phyloP scores from a whole-genome alignment of 2,797 vertebrate genomes.

The Loris lydekkerianus region DNA sequence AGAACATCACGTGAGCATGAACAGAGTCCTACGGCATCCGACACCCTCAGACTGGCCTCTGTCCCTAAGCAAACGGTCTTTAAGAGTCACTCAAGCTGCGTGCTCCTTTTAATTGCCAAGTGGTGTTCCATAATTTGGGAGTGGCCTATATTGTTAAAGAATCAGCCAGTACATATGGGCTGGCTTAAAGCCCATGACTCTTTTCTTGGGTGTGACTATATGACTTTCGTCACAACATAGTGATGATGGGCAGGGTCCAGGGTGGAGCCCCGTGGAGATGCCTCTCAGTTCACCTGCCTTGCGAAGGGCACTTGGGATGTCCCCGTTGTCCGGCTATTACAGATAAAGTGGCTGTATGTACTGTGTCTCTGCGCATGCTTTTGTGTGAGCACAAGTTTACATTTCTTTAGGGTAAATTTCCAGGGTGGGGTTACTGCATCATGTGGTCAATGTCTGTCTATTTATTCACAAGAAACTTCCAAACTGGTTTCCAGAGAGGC shows the following conservation, averaged over 20 bases:
- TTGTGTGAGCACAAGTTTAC: not conserved
- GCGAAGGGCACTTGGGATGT: not conserved
- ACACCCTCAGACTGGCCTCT: accelerated
- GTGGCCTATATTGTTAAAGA: not conserved
- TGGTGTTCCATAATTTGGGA: accelerated
- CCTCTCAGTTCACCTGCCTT: too few species aligned
- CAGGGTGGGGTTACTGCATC: not conserved
- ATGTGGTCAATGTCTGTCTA: not conserved
- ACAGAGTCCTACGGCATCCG: accelerated
- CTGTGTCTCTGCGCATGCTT: not conserved
- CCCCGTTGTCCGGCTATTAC: not conserved
- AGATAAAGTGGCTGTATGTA: not conserved
- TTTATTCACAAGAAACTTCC: not conserved
- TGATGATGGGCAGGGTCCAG: accelerated
- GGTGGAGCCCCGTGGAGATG: not conserved
- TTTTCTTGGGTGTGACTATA: not conserved
- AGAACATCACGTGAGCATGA: not conserved
- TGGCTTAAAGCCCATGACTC: not conserved
- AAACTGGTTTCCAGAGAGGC: not conserved
- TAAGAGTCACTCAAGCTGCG: not conserved
- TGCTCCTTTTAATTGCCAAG: not conserved
- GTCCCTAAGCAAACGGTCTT: accelerated
- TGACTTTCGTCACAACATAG: not conserved
- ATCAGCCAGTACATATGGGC: accelerated
- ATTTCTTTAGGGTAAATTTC: too few species aligned